phyloP scores from a whole-genome alignment of 2,113 vertebrate species.

The Marmota monax region DNA sequence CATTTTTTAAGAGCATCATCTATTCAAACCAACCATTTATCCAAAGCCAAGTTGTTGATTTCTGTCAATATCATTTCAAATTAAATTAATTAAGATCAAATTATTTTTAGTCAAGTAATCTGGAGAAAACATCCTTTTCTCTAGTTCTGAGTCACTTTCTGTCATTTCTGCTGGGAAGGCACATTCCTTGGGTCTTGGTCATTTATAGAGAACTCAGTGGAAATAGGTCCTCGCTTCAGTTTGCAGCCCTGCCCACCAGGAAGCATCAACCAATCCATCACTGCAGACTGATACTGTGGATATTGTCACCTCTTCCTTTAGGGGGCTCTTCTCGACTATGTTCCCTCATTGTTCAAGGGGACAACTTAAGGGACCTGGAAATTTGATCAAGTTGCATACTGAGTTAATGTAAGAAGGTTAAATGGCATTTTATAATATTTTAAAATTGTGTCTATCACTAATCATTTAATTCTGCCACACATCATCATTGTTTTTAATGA shows the following conservation, averaged over 20 bases:
- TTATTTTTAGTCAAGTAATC: conserved; percentile 27
- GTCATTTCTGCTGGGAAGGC: not conserved
- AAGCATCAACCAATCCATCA: not conserved
- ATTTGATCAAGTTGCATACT: not conserved
- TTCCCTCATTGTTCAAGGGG: not conserved
- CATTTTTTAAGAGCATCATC: not conserved
- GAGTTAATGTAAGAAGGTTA: not conserved
- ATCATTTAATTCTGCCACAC: not conserved
- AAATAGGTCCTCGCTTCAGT: not conserved
- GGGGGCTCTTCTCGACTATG: not conserved
- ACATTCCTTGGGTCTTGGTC: not conserved
- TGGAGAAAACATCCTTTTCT: not conserved
- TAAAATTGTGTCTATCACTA: not conserved
- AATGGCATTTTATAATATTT: not conserved
- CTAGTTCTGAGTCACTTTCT: conserved; percentile 3
- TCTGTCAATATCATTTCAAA: conserved; percentile 15
- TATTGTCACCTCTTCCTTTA: not conserved
- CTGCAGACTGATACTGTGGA: too few species aligned
- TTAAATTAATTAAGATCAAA: not conserved
- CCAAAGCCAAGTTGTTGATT: not conserved
- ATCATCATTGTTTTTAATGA: not conserved
- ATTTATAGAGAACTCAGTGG: not conserved
- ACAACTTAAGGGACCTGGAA: not conserved
- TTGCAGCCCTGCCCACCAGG: not conserved
- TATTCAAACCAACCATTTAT: conserved; percentile 27